phyloP scores from a whole-genome alignment of 1,140 invertebrate species.

The Bombus balteatus region DNA sequence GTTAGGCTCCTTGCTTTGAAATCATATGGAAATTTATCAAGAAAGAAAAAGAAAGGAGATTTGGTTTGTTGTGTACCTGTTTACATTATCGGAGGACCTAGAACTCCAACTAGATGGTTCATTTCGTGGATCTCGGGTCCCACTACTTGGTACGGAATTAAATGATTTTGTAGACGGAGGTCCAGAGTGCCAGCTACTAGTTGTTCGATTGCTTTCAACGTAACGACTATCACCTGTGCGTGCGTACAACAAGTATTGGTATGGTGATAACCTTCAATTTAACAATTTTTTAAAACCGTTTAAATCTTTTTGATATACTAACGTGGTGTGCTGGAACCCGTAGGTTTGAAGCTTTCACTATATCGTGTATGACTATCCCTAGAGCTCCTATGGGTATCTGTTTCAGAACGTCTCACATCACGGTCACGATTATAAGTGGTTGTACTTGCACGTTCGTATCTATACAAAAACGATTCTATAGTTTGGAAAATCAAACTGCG shows the following conservation, averaged over 20 bases:
- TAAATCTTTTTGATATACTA: slow-evolving; percentile 61
- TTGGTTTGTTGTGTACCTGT: slow-evolving; percentile 64
- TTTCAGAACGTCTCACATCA: slow-evolving; percentile 78
- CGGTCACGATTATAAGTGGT: slow-evolving; percentile 77
- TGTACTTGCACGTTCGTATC: slow-evolving; percentile 77
- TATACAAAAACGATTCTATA: slow-evolving; percentile 41
- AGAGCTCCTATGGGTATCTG: slow-evolving; percentile 79
- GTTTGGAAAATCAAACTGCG: slow-evolving; percentile 13
- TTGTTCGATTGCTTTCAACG: slow-evolving; percentile 77
- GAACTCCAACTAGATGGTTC: slow-evolving; percentile 79
- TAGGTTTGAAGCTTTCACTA: slow-evolving; percentile 78
- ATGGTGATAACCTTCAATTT: neutral
- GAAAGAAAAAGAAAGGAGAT: neutral
- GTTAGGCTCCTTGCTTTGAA: neutral
- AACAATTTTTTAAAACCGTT: neutral
- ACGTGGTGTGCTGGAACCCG: slow-evolving; percentile 76
- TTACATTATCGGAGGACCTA: slow-evolving; percentile 78
- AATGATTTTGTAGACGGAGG: slow-evolving; percentile 80
- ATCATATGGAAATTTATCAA: neutral
- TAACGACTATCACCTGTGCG: slow-evolving; percentile 79
- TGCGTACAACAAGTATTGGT: neutral
- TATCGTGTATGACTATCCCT: slow-evolving; percentile 78
- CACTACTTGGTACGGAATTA: slow-evolving; percentile 77
- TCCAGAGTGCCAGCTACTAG: slow-evolving; percentile 80
- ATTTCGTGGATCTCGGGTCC: slow-evolving; percentile 77